Conservation (phyloP, 2,797 vertebrate species). For the Sandelia bainsii region DNA sequence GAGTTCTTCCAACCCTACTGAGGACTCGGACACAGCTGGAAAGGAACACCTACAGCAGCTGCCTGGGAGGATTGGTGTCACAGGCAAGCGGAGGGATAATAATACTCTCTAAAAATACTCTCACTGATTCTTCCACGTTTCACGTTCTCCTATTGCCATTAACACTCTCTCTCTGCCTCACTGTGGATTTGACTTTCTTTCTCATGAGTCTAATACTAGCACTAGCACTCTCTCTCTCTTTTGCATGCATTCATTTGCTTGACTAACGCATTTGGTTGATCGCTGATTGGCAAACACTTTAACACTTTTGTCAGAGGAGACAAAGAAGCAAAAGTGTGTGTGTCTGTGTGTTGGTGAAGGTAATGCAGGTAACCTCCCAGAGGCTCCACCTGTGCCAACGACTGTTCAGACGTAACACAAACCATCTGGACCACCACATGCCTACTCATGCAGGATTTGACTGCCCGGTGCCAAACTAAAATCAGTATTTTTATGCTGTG, state of each 20-base stretch:
- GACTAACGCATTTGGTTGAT: neutral
- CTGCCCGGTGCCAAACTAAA: slow-evolving; percentile 21
- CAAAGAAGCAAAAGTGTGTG: slow-evolving; percentile 1
- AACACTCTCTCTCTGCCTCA: slow-evolving; percentile 6
- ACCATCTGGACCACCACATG: slow-evolving; percentile 51
- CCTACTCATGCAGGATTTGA: slow-evolving; percentile 15
- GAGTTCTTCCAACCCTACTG: neutral
- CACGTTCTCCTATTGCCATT: neutral
- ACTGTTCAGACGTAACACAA: slow-evolving; percentile 43
- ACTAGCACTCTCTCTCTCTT: neutral
- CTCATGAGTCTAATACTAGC: neutral
- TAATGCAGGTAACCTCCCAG: slow-evolving; percentile 27
- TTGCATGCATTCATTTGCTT: slow-evolving; percentile 12
- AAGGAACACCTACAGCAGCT: slow-evolving; percentile 28
- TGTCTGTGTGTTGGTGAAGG: slow-evolving; percentile 8
- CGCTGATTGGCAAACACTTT: slow-evolving; percentile 9
- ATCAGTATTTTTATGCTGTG: slow-evolving; percentile 38
- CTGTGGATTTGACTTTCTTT: slow-evolving; percentile 18
- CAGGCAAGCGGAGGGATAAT: slow-evolving; percentile 33
- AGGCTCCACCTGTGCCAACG: slow-evolving; percentile 38
- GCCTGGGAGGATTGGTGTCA: slow-evolving; percentile 33
- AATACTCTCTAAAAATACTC: too few relatives aligned
- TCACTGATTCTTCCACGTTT: slow-evolving; percentile 28
- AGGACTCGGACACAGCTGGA: slow-evolving; percentile 33
- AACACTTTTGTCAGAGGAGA: slow-evolving; percentile 14